Conservation (phyloP, 2,113 vertebrate genomes). For the Calypte anna region DNA sequence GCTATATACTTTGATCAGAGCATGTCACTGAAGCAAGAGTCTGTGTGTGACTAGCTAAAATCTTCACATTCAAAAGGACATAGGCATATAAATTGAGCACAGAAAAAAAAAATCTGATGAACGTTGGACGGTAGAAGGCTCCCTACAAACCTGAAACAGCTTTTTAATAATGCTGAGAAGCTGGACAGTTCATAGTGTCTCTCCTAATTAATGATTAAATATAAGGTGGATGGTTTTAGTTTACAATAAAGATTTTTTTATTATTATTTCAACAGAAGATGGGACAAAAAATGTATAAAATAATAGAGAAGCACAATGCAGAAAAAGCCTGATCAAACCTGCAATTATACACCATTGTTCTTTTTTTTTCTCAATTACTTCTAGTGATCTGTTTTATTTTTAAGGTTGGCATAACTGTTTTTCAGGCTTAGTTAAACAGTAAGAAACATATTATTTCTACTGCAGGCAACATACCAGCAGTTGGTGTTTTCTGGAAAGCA, state of each 20-base stretch:
- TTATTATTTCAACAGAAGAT: not conserved
- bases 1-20: not conserved
- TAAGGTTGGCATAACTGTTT: not conserved
- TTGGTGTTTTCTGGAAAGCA: not conserved
- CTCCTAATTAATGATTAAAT: not conserved
- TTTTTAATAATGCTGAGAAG: not conserved
- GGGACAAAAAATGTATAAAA: not conserved
- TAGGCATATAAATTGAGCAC: not conserved
- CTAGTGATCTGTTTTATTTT: not conserved
- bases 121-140: not conserved
- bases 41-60: not conserved
- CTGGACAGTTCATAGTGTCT: not conserved
- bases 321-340: not conserved
- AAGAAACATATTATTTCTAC: slow-evolving; percentile 1
- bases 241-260: not conserved
- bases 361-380: not conserved
- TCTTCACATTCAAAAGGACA: not conserved
- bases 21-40: not conserved
- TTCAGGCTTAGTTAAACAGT: not conserved
- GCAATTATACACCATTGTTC: not conserved
- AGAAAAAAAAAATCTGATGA: not conserved
- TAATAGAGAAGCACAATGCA: not conserved
- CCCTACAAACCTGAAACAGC: not conserved
- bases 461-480: not conserved
- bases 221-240: not conserved